Base-by-base conservation (phyloP, 2,113 vertebrate genomes). In the Hyaena hyaena region DNA sequence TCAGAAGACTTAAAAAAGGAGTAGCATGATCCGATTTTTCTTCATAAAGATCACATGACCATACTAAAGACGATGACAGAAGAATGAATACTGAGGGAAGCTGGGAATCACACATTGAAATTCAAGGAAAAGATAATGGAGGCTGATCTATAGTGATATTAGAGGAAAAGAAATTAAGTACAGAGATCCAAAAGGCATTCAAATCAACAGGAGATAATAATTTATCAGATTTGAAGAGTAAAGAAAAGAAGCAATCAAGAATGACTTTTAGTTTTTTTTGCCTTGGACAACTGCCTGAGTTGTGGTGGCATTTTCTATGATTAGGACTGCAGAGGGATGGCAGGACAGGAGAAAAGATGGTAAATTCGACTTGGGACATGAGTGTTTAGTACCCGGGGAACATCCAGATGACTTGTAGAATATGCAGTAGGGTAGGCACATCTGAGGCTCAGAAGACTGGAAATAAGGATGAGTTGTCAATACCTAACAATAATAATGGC, bases 291-390 rank as follows among this genome's bases (percentile, higher is more conserved):
- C 1, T 12, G 11, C 17, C 21, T 73, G 9, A 23, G 33, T 31
- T 23, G 39, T 71, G 39, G 26, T 35, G 31, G 15, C 19, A 45
- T 73, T 16, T 80, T 23, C 50, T 81, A 15, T n/a, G 4, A 33
- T 1, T 16, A 58, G 33, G 10, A 73, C 1, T 6, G 0, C 23
- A 84, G 28, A 73, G 3, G 3, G 4, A 14, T 31, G 24, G 3
- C 35, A 8, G 23, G 7, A 9, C 28, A 16, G 5, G 9, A 63
- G 19, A 76, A 90, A 50, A 53, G 43, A 48, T 4, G 24, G 39
- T 10, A 17, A 71, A 50, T 65, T 95, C 11, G 4, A 23, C 66
- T 50, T 19, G 14, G 3, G 19, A 35, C 31, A 63, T 33, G 24
- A n/a, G 43, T 48, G 15, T 23, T 31, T 33, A 28, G 12, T 48